Evolutionary conservation across 2,113 vertebrate species (phyloP), one percentile per base, ranked within the genome.

Genomic region (Bubalus kerabau): DNA sequence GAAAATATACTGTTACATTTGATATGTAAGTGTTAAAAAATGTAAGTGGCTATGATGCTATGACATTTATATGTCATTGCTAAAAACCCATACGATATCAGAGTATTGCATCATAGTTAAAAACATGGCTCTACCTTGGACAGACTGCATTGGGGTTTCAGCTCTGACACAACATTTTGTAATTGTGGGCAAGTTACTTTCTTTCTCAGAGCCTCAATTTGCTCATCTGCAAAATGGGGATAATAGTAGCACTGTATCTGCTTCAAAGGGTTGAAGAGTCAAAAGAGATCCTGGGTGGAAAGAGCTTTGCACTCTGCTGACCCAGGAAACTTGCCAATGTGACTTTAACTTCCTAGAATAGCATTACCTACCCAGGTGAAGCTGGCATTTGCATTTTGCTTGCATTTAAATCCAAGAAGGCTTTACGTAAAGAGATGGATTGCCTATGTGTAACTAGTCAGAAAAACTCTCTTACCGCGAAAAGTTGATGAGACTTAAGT

Each of bases 381-480:
- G 60, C 1, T n/a, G 88, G 50, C 23, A 28, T 95, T 87, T 96
- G 32, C 15, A 76, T 85, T 90, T 86, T 82, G 52, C 91, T 96
- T 92, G 60, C 23, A 30, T 92, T 97, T 87, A 87, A 86, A 91
- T 46, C 62, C 36, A 95, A 57, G 59, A 82, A 88, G 82, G 28
- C n/a, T 50, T 96, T 74, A 9, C 50, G 13, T 83, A 87, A 83
- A 88, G 17, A 84, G 62, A 52, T 3, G 60, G 87, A 54, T 56
- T 85, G 21, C n/a, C 26, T 64, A 5, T 26, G 46, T 92, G 62
- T 91, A 43, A 87, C 14, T 56, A 40, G 30, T 95, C 88, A 95
- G 87, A 92, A 82, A 82, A 94, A 91, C 30, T 89, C 46, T 57
- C 50, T 92, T 71, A 80, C 36, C 13, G 5, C 3, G 67, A 64